These are phyloP conservation scores for Colaptes auratus DNA, from an alignment of 2,113 vertebrate genomes.

Conservation along the genomic window DNA sequence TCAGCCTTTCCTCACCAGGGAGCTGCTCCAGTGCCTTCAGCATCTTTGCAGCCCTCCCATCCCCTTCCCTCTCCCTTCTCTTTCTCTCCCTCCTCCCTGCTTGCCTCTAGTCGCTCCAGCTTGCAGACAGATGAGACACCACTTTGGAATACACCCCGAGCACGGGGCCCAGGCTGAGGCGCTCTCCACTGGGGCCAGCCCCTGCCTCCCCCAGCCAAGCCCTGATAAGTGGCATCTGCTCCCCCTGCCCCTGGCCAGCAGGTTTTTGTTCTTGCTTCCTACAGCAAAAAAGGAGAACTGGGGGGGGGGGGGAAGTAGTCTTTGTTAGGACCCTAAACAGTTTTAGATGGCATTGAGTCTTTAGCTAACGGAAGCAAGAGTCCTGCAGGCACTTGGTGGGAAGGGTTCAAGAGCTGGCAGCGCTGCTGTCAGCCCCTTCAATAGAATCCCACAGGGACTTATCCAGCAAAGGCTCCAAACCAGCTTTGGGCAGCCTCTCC, in stretches of 20 bases:
- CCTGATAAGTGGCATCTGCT: not conserved
- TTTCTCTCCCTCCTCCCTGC: not conserved
- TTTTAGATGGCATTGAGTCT: slow-evolving; percentile 37
- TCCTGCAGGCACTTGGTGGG: not conserved
- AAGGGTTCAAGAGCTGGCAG: not conserved
- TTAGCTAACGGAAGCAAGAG: not conserved
- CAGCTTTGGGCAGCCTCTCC: slow-evolving; percentile 15
- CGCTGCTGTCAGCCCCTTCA: slow-evolving; percentile 18
- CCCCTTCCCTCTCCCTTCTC: not conserved
- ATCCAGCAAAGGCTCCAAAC: slow-evolving; percentile 6
- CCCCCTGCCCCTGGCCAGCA: slow-evolving; percentile 3
- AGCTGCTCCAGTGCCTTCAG: too few relatives aligned
- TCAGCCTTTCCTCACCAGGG: too few relatives aligned
- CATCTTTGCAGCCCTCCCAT: not conserved
- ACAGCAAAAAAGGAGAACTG: not conserved
- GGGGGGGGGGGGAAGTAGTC: not conserved
- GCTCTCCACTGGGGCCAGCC: not conserved
- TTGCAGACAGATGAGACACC: slow-evolving; percentile 35
- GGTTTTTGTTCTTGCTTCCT: slow-evolving; percentile 37
- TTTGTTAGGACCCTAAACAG: not conserved
- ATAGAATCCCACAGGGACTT: slow-evolving; percentile 58
- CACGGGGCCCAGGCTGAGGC: not conserved
- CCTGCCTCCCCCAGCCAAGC: not conserved
- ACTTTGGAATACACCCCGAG: fast-evolving
- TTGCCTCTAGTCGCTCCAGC: not conserved